Percentiles rank a stretch among this genome's conserved stretches.
phyloP scores from a whole-genome alignment of 2,888 invertebrate genomes.

The Noctuana brunneofusca region DNA sequence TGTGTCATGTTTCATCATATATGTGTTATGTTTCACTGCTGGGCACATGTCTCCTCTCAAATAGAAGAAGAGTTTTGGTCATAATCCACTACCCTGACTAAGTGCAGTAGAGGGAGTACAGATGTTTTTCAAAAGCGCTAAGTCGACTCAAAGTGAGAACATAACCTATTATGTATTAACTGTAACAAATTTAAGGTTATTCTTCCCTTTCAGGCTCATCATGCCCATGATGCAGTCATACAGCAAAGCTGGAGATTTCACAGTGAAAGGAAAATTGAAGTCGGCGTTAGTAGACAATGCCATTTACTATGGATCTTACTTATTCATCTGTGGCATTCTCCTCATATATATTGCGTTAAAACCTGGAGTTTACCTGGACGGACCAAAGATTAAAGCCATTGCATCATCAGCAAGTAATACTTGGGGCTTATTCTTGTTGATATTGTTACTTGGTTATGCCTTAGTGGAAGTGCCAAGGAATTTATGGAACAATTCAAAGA shows the following conservation, averaged over 20 bases:
- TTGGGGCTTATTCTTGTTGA: conserved; percentile 98
- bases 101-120: no score
- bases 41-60: no score
- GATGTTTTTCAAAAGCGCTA: no score
- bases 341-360: conserved; percentile 97
- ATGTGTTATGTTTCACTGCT: no score
- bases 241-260: conserved; percentile 98
- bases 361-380: conserved; percentile 93
- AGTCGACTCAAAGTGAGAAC: no score
- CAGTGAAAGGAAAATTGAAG: conserved; percentile 95
- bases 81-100: no score
- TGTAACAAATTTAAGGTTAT: no score
- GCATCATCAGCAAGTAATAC: conserved; percentile 99
- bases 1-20: no score
- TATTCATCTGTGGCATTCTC: conserved; percentile 96
- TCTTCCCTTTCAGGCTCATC: conserved; percentile 93
- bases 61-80: no score
- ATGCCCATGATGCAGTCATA: conserved; percentile 99
- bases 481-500: conserved; percentile 95
- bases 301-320: conserved; percentile 98
- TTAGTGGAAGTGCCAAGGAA: conserved; percentile 97
- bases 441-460: conserved; percentile 95
- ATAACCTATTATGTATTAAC: no score
- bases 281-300: conserved; percentile 98
- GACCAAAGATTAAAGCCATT: conserved; percentile 96